These are phyloP conservation scores for Pelusios castaneus DNA, from an alignment of 2,113 vertebrate genomes.

Conservation along the genomic window DNA sequence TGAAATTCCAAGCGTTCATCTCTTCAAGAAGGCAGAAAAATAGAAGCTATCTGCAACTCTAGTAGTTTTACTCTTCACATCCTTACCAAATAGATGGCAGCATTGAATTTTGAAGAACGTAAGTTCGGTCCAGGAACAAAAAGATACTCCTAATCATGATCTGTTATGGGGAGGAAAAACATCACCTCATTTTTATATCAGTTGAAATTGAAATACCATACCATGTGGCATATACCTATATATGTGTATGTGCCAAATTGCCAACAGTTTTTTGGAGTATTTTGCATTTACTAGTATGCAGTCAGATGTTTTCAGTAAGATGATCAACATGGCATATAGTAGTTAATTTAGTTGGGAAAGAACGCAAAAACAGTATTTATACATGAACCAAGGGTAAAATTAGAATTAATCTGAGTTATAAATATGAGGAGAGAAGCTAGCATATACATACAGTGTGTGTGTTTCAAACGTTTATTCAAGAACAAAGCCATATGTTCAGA, in stretches of 20 bases:
- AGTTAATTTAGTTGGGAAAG: neutral
- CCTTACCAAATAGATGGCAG: constrained; percentile 98
- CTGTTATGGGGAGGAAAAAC: constrained; percentile 74
- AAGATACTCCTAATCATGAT: constrained; percentile 99
- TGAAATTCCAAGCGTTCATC: neutral
- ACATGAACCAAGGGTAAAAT: neutral
- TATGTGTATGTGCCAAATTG: neutral
- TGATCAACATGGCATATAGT: neutral
- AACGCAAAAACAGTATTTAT: neutral
- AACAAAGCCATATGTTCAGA: neutral
- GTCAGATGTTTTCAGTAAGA: neutral
- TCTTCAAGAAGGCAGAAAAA: neutral
- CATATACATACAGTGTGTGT: neutral
- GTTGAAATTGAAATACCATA: constrained; percentile 21
- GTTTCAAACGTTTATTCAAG: neutral
- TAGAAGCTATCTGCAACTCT: neutral
- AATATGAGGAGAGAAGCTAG: neutral
- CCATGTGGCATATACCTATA: neutral
- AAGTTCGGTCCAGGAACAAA: constrained; percentile 99
- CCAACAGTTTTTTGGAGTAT: neutral
- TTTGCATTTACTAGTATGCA: neutral
- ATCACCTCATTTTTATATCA: constrained; percentile 15
- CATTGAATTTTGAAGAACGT: constrained; percentile 99
- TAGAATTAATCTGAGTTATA: neutral
- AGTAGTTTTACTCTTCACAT: constrained; percentile 1